Conservation (phyloP, 2,888 invertebrate species). For the Eristalis tenax region DNA sequence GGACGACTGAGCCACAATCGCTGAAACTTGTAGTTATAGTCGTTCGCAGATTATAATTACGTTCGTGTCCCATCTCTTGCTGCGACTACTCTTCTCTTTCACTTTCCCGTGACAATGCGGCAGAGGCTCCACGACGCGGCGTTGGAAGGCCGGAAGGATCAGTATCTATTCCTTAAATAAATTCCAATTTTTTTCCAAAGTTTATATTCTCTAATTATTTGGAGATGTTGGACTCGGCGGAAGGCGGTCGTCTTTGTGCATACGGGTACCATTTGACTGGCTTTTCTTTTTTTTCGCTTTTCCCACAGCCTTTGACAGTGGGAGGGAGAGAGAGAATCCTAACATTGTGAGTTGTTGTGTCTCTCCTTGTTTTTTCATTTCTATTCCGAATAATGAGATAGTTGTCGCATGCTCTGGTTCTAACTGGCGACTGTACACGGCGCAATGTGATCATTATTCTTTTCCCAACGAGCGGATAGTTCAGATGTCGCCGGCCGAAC, state of each 20-base stretch:
- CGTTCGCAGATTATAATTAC: conserved; percentile 72
- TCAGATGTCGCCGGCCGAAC: background rate
- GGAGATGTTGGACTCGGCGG: conserved; percentile 8
- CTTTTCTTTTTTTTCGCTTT: background rate
- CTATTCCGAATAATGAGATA: conserved; percentile 22
- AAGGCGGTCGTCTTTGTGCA: background rate
- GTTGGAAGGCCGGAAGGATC: conserved; percentile 18
- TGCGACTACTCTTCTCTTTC: conserved; percentile 15
- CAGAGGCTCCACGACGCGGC: no score
- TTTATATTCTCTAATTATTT: conserved; percentile 68
- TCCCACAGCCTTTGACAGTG: background rate
- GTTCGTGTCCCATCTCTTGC: conserved; percentile 40
- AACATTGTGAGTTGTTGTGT: background rate
- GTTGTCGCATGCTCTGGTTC: background rate
- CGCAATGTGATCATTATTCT: conserved; percentile 1
- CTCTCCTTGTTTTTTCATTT: background rate
- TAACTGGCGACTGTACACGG: background rate
- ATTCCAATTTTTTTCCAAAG: conserved; percentile 58
- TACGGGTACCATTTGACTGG: conserved; percentile 1
- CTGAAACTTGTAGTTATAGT: conserved; percentile 59
- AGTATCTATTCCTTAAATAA: conserved; percentile 74
- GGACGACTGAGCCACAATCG: conserved; percentile 41
- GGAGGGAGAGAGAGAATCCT: background rate
- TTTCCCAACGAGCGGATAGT: background rate
- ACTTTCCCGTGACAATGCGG: conserved; percentile 46